Conservation (phyloP, 2,797 vertebrate genomes). For the Lagorchestes hirsutus region DNA sequence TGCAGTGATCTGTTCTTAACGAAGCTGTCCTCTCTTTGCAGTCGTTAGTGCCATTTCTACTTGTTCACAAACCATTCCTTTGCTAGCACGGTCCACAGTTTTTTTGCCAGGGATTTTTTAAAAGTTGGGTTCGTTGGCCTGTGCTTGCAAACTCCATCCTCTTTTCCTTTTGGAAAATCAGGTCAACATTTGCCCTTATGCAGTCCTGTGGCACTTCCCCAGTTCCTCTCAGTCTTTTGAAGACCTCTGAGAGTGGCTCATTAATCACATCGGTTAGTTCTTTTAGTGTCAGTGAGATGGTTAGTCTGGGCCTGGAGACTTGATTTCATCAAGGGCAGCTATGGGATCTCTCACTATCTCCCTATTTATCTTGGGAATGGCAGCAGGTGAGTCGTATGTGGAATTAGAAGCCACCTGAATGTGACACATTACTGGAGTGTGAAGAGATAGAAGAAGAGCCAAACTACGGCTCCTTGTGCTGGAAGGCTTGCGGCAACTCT, state of each 20-base stretch:
- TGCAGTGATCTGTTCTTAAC: background rate
- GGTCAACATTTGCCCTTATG: background rate
- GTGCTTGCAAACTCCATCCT: background rate
- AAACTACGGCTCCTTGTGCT: background rate
- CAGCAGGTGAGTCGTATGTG: background rate
- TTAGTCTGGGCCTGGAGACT: background rate
- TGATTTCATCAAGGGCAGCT: background rate
- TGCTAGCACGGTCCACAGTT: background rate
- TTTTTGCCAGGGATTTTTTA: background rate
- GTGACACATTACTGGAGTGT: background rate
- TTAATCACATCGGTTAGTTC: background rate
- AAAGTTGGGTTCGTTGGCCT: background rate
- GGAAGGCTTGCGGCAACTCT: background rate
- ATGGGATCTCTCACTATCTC: background rate
- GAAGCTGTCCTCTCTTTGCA: background rate
- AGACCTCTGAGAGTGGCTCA: background rate
- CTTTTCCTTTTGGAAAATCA: background rate
- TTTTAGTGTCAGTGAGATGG: background rate
- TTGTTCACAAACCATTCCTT: background rate
- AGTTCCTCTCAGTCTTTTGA: background rate
- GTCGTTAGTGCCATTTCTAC: background rate
- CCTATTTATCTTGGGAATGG: background rate
- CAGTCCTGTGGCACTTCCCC: background rate
- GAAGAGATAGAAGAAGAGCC: background rate
- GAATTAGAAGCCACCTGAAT: background rate